phyloP scores from a whole-genome alignment of 1,140 invertebrate genomes.

The Drosophila eugracilis region DNA sequence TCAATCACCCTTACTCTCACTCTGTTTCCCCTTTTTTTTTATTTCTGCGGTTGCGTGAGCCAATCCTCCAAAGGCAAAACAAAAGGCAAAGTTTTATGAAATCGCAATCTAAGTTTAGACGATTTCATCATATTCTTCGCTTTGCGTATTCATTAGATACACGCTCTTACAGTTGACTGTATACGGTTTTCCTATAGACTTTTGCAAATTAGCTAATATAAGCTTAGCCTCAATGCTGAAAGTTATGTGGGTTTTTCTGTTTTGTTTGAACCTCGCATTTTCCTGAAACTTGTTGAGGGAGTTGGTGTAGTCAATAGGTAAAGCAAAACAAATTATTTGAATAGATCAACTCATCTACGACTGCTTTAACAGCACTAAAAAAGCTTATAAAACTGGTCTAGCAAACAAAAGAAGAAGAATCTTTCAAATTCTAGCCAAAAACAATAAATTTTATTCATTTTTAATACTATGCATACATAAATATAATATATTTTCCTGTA shows the following conservation, averaged over 20 bases:
- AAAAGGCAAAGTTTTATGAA: constrained; percentile 13
- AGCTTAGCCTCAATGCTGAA: constrained; percentile 66
- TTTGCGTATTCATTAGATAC: constrained; percentile 59
- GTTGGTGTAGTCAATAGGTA: background rate
- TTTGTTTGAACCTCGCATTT: constrained; percentile 3
- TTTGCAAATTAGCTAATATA: constrained; percentile 79
- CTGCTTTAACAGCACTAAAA: background rate
- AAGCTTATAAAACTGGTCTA: background rate
- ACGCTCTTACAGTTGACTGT: constrained; percentile 9
- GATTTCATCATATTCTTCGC: constrained; percentile 74
- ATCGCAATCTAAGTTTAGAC: constrained; percentile 69
- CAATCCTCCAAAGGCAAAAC: constrained; percentile 44
- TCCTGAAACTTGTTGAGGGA: too few species aligned
- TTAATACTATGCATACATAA: background rate
- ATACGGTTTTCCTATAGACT: constrained; percentile 26
- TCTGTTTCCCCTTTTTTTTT: constrained; percentile 6
- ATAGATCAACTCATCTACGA: too few species aligned
- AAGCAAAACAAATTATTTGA: too few species aligned
- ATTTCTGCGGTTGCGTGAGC: constrained; percentile 48
- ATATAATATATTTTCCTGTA: background rate
- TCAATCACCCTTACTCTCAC: constrained; percentile 11
- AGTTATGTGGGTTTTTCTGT: constrained; percentile 37
- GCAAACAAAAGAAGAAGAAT: background rate
- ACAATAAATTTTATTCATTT: too few species aligned
- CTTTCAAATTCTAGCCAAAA: too few species aligned